These are phyloP conservation scores for Apus apus DNA, from an alignment of 2,113 vertebrate genomes.

Conservation along the genomic window DNA sequence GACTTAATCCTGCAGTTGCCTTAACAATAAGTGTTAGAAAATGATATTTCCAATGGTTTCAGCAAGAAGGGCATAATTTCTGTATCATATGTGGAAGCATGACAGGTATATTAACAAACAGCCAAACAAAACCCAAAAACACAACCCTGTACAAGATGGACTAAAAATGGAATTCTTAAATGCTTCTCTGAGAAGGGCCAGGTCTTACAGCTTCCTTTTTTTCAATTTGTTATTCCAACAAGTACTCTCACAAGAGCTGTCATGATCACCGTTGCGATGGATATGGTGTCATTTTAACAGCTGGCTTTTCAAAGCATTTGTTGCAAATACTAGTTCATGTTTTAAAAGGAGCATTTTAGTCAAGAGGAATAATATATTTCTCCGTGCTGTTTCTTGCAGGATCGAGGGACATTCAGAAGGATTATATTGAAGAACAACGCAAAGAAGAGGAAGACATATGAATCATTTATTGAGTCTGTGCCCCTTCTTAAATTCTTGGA, in stretches of 20 bases:
- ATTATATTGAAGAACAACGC: conserved; percentile 97
- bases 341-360: not conserved
- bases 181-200: not conserved
- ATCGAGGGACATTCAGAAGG: conserved; percentile 96
- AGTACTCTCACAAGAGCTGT: not conserved
- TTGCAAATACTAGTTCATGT: not conserved
- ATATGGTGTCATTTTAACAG: not conserved
- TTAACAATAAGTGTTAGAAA: not conserved
- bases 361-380: conserved; percentile 20
- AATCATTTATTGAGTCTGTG: conserved; percentile 94
- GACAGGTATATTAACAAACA: not conserved
- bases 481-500: conserved; percentile 96
- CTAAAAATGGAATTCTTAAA: not conserved
- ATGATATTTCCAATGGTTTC: not conserved
- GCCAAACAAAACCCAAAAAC: not conserved
- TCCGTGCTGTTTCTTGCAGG: conserved; percentile 78
- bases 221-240: not conserved
- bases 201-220: not conserved
- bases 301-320: not conserved
- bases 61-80: not conserved
- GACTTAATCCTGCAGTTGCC: not conserved
- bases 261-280: not conserved
- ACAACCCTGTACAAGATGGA: not conserved
- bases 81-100: not conserved
- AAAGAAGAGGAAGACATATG: conserved; percentile 94